Conservation (phyloP, 1,140 invertebrate species). For the Cyrtorhinus lividipennis region DNA sequence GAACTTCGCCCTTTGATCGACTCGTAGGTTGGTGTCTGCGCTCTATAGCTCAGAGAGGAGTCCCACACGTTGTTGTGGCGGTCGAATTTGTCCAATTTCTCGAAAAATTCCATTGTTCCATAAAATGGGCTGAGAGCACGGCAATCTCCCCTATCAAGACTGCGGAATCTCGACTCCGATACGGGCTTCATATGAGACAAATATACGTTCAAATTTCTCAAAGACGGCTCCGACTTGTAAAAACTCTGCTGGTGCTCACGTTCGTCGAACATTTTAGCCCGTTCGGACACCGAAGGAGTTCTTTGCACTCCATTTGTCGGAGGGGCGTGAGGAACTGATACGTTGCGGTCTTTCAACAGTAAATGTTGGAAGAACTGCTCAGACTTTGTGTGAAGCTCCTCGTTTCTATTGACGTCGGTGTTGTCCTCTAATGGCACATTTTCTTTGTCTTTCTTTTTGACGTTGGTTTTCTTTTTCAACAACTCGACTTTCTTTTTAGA, state of each 20-base stretch:
- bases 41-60: constrained; percentile 5
- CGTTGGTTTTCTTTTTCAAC: constrained; percentile 20
- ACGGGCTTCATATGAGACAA: constrained; percentile 53
- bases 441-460: constrained; percentile 26
- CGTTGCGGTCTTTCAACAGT: constrained; percentile 37
- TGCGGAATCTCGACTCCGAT: constrained; percentile 51
- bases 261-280: constrained; percentile 39
- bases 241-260: constrained; percentile 16
- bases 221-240: constrained; percentile 36
- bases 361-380: constrained; percentile 55
- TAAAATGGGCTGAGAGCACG: constrained; percentile 32
- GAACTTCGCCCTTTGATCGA: constrained; percentile 32
- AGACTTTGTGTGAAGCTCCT: constrained; percentile 31
- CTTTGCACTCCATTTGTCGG: constrained; percentile 25
- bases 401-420: neutral
- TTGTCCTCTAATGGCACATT: constrained; percentile 18
- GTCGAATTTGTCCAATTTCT: constrained; percentile 32
- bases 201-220: constrained; percentile 43
- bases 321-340: constrained; percentile 27
- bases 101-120: constrained; percentile 29
- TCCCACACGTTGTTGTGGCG: constrained; percentile 28
- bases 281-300: constrained; percentile 42
- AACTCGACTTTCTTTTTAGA: constrained; percentile 23
- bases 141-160: constrained; percentile 39
- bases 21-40: constrained; percentile 28